phyloP scores from a whole-genome alignment of 2,113 vertebrate genomes.

The Lucifuga dentata region DNA sequence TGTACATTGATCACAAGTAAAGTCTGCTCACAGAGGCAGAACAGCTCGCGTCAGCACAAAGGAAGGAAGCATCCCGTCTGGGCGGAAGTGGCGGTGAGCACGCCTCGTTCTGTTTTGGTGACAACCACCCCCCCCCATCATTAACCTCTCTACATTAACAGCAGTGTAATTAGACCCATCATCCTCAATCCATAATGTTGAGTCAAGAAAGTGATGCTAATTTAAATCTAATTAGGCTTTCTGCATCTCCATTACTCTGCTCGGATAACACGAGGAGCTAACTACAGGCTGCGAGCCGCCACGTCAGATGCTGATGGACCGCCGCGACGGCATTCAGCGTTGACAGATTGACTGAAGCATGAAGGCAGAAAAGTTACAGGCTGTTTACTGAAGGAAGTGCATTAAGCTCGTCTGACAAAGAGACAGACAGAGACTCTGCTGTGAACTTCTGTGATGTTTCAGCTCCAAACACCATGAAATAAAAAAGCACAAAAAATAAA shows the following conservation, averaged over 20 bases:
- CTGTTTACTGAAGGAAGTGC: constrained; percentile 31
- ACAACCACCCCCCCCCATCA: constrained; percentile 40
- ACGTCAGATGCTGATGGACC: neutral
- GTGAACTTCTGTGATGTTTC: too few relatives aligned
- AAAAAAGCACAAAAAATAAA: too few relatives aligned
- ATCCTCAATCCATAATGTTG: constrained; percentile 72
- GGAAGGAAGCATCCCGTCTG: neutral
- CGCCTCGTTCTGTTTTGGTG: constrained; percentile 42
- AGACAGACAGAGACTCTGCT: too few relatives aligned
- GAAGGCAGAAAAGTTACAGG: constrained; percentile 17
- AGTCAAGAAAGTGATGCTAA: constrained; percentile 73
- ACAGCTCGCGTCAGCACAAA: constrained; percentile 61
- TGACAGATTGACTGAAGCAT: constrained; percentile 36
- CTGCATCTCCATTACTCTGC: constrained; percentile 52
- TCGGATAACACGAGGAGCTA: constrained; percentile 50
- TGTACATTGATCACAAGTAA: constrained; percentile 58
- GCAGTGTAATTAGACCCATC: constrained; percentile 69
- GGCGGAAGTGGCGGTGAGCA: constrained; percentile 4
- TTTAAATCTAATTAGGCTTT: constrained; percentile 76
- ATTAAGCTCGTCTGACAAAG: constrained; percentile 39
- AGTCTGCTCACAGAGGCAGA: constrained; percentile 36
- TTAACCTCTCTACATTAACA: constrained; percentile 74
- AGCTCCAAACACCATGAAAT: too few relatives aligned
- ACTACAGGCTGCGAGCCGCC: constrained; percentile 17
- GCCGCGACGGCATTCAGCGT: constrained; percentile 9